A percentile compares a stretch with the other conserved stretches of the same genome.
phyloP scores from a whole-genome alignment of 2,888 invertebrate genomes.

The Eupithecia dodoneata region DNA sequence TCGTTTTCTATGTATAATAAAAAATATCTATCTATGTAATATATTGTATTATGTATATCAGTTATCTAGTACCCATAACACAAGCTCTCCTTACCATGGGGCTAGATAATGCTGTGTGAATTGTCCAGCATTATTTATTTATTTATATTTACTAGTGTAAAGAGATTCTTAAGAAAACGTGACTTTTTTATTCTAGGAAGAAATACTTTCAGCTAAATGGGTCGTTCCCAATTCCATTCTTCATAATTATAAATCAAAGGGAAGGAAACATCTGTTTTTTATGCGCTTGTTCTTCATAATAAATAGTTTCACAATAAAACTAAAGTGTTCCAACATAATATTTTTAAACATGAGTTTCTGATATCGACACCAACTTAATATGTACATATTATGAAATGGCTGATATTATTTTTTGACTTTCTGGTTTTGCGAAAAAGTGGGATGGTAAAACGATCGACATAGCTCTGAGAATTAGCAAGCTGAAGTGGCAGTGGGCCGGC shows the following conservation, averaged over 20 bases:
- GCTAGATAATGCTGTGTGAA: too few relatives aligned
- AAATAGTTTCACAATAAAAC: constrained; percentile 57
- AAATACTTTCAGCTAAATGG: constrained; percentile 43
- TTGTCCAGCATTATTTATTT: too few relatives aligned
- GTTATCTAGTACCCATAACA: too few relatives aligned
- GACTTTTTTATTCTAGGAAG: background rate
- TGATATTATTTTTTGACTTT: background rate
- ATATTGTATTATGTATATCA: too few relatives aligned
- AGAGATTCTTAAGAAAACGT: background rate
- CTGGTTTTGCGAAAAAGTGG: background rate
- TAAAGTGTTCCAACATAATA: background rate
- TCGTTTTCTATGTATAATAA: too few relatives aligned
- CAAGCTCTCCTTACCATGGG: too few relatives aligned
- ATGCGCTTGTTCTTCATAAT: constrained; percentile 49
- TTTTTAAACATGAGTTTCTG: background rate
- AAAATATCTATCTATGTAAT: too few relatives aligned
- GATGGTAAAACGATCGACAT: too few relatives aligned
- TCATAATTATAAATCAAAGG: constrained; percentile 59
- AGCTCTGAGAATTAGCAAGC: too few relatives aligned
- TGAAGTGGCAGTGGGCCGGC: too few relatives aligned
- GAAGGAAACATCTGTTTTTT: constrained; percentile 65
- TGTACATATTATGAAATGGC: too few relatives aligned
- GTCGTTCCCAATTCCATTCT: constrained; percentile 46
- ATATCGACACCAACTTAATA: background rate
- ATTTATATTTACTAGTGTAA: background rate